Base-by-base conservation (phyloP, 2,888 invertebrate genomes). In the Zaprionus lineosus region DNA sequence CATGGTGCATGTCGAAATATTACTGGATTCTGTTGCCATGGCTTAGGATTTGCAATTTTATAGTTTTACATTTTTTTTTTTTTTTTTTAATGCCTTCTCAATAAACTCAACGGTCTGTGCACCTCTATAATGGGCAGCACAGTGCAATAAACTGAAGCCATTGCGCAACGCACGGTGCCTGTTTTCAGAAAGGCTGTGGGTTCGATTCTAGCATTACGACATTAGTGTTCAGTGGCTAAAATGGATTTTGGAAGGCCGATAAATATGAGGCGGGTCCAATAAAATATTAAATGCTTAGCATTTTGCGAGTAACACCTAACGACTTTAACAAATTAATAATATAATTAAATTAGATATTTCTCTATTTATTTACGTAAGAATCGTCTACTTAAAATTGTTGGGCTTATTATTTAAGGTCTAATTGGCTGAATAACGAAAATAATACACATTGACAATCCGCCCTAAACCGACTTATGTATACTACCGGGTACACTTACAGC, bases 1-100 rank as follows among this genome's bases (percentile, higher is more conserved):
- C 44, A 65, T 69, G 64, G 64, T 0, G 28, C 11, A 36, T 60
- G 40, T 52, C 16, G 68, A 47, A 68, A 65, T 60, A 16, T 2
- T 24, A 24, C 56, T 51, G 60, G 51, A 69, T 60, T 60, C 52
- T 52, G 21, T 37, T 52, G 31, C 31, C 14, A 29, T 21, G n/a
- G 2, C n/a, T 15, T 7, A 11, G 2, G 2, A 9, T 7, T 21
- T 39, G 0, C 9, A 18, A 2, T 34, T 36, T 12, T 29, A 21
- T 28, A 21, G 3, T 6, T 7, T 14, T 12, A 2, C 24, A n/a
- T n/a, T n/a, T n/a, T n/a, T n/a, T n/a, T n/a, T n/a, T n/a, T n/a
- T n/a, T n/a, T n/a, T n/a, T n/a, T n/a, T n/a, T n/a, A n/a, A n/a
- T n/a, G n/a, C n/a, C n/a, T n/a, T n/a, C n/a, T n/a, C n/a, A 24